Conservation (phyloP, 2,888 invertebrate species). For the Apodemia zela region DNA sequence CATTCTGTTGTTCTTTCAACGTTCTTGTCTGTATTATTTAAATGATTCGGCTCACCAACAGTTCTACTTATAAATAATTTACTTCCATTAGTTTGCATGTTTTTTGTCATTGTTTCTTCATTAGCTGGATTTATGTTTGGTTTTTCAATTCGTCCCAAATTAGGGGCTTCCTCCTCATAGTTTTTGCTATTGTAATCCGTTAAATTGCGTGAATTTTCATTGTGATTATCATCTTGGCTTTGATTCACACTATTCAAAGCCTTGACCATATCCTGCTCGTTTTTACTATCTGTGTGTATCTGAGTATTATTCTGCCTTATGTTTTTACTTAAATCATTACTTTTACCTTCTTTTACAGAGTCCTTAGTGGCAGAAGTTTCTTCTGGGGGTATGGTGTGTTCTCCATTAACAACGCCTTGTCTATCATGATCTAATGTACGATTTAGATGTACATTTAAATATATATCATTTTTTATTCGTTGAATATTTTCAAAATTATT, state of each 20-base stretch:
- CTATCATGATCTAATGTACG: background rate
- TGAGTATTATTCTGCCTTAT: background rate
- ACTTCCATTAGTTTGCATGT: background rate
- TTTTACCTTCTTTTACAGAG: background rate
- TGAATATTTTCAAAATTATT: conserved; percentile 8
- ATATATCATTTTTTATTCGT: conserved; percentile 1
- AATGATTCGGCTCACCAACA: background rate
- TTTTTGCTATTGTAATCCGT: conserved; percentile 15
- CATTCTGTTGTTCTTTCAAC: conserved; percentile 1
- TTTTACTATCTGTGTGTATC: background rate
- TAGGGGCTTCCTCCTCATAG: conserved; percentile 3
- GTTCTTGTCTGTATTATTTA: background rate
- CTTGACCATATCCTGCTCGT: conserved; percentile 1
- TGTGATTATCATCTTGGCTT: conserved; percentile 9
- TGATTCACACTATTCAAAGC: background rate
- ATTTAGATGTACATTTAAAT: background rate
- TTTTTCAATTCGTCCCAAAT: conserved; percentile 11
- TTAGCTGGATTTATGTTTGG: background rate
- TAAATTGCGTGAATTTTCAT: conserved; percentile 3
- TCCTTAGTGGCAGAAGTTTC: background rate
- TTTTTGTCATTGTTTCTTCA: conserved; percentile 1
- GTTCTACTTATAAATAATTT: conserved; percentile 11
- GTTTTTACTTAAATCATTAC: background rate
- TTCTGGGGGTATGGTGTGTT: background rate
- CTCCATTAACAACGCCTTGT: background rate